Evolutionary conservation across 2,113 vertebrate genomes (phyloP), one percentile per base, ranked within the genome.

Genomic region (Petroica traversi): DNA sequence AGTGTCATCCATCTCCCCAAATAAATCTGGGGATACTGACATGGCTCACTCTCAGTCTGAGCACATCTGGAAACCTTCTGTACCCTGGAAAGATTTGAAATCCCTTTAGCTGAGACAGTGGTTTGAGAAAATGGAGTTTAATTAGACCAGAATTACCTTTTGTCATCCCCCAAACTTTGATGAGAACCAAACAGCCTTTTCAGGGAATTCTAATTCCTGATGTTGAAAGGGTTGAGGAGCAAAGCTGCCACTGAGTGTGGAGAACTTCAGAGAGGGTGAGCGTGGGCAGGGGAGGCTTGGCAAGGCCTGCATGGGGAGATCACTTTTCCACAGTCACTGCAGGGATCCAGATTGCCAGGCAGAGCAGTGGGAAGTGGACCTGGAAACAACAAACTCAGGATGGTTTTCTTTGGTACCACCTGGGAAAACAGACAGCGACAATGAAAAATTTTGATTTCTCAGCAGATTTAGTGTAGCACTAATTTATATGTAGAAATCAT

Each of bases 241-340:
- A 31, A 23, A 75, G 48, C 45, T 85, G 69, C 62, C 10, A 0
- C 66, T 8, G 89, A 54, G 69, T 40, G 82, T 75, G 48, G 64
- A 85, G 84, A 40, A 8, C 73, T 68, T 22, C 3, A 58, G 43
- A 41, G 71, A 57, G 80, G 49, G 34, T 5, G 40, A 87, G 64
- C 0, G 57, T 86, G 62, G 77, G 40, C 69, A 25, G 14, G 55
- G 43, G 61, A 84, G 79, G 71, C 89, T 87, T 85, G 85, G 88
- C 74, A 57, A 45, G 52, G 22, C 11, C 13, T 40, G 40, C 14
- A 4, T 10, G 40, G 69, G 59, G 67, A 88, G 58, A 31, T 19
- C 28, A 0, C 66, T 82, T 57, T 40, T 52, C 71, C 74, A 5
- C 49, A 31, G 64, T 1, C 1, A 0, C 8, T 17, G 33, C 64